Base-by-base conservation (phyloP, 2,113 vertebrate genomes). In the Odontophorus gujanensis region DNA sequence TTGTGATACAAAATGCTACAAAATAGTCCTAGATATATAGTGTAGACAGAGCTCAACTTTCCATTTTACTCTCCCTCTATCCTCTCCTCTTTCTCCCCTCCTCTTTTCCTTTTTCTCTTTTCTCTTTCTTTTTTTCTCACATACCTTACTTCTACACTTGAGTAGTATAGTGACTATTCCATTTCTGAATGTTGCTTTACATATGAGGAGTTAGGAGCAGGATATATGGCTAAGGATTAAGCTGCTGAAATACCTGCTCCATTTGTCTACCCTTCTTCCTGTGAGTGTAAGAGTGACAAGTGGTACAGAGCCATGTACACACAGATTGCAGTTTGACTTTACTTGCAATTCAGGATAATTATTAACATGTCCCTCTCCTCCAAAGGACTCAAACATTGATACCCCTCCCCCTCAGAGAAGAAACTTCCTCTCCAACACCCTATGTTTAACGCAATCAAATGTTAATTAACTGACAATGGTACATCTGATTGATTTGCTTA, bases 381-480 rank as follows among this genome's bases (percentile, higher is more conserved):
- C 34, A 55, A 82, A 93, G 86, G 85, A 92, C 78, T 80, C 89
- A 87, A 42, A 71, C 20, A 74, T 55, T 81, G 74, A 66, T 76
- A 62, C 26, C 55, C 68, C 78, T 89, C 91, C 92, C 50, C 72
- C 81, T 74, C 38, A 0, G 1, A 91, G 71, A 83, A 92, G 55
- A 87, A 95, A 91, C 55, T 79, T 89, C 62, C 66, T 90, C 66
- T 93, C 76, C 50, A 87, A 76, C 89, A 92, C 53, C 47, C 92
- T 77, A 48, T 91, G 76, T 92, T 94, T 95, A 95, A 87, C 89
- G 92, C 81, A 96, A 96, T 96, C 89, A 95, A 85, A 96, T 92
- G 89, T 91, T 94, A 96, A 96, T 95, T 96, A 95, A 82, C 89
- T 95, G 92, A 91, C 94, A 94, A 89, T 87, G 81, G 87, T 63